Base-by-base conservation (phyloP, 2,113 vertebrate genomes). In the Grammomys surdaster region DNA sequence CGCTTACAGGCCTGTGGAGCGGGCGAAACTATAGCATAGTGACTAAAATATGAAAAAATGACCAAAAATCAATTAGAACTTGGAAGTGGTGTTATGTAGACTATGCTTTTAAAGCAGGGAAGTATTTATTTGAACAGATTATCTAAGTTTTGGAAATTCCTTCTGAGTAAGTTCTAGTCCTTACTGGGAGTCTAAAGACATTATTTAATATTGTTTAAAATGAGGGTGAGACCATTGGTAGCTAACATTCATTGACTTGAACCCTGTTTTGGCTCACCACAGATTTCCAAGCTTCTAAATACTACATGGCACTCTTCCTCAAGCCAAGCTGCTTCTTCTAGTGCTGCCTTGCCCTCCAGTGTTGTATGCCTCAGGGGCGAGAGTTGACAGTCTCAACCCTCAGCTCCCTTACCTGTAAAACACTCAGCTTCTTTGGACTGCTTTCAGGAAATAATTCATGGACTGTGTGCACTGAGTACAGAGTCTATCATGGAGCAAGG, bases 41-140 rank as follows among this genome's bases (percentile, higher is more conserved):
- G 56, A 92, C 63, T 60, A 78, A 95, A 78, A 7, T 70, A 46
- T 67, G 40, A 75, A 92, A 92, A 58, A 93, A 20, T 3, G 73
- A 46, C 56, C 2, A 65, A 36, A 80, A 88, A 77, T 7, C 1
- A 60, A 76, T 24, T 77, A 87, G 33, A 95, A 81, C 36, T 19
- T 81, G 72, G 86, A 86, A 73, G n/a, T 93, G 13, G 22, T 56
- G 26, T 87, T 82, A 67, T 54, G 22, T 75, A 72, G 51, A 87
- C 1, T 70, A 26, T 87, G 80, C 33, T 9, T 9, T 70, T 87
- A 92, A 76, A 48, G 78, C 48, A 75, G 43, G 43, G 63, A 65
- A 94, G 56, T 9, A 16, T 56, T 78, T 56, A 40, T 43, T 93
- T 95, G 72, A 88, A 72, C 6, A 67, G 51, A 58, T 8, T 93